Base-by-base conservation (phyloP, 2,113 vertebrate species). In the Tonatia bakeri region DNA sequence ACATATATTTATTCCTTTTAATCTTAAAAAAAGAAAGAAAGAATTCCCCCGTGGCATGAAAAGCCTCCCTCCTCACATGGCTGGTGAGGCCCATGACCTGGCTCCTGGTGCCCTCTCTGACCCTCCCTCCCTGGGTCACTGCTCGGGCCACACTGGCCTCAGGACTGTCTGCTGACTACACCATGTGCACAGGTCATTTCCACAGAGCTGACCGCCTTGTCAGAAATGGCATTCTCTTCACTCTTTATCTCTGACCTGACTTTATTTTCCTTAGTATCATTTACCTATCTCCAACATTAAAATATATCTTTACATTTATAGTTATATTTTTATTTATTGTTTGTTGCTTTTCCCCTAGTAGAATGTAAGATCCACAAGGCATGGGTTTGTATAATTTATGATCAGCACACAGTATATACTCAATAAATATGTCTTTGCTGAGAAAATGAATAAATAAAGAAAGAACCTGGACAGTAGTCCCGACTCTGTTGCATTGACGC, bases 101-200 rank as follows among this genome's bases (percentile, higher is more conserved):
- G 15, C 69, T 90, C 26, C 69, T 7, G 3, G 31, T 1, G 36
- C 36, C 15, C 45, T 69, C 8, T 52, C 33, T 26, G 67, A 1
- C 28, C 38, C 2, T 24, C 22, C 6, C 15, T 43, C 19, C 36
- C 69, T 59, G 38, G 47, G 79, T 38, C 83, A 38, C 79, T 82
- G 5, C 69, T 54, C 4, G n/a, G 73, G 26, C 40, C 28, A 50
- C 20, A 13, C 20, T 91, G 91, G 17, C 70, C 79, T 80, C 31
- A 0, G 2, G 33, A 45, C 26, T 59, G 1, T 38, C 19, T 3
- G 12, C 14, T 38, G 59, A 40, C n/a, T 24, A 0, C 9, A 0
- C 9, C 13, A 22, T 16, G 15, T 38, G 59, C 33, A 20, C 38
- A 72, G 59, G 16, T 43, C 64, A 5, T 56, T 45, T 90, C 91